Conservation (phyloP, 2,888 invertebrate species). For the Leptogaster cylindrica region DNA sequence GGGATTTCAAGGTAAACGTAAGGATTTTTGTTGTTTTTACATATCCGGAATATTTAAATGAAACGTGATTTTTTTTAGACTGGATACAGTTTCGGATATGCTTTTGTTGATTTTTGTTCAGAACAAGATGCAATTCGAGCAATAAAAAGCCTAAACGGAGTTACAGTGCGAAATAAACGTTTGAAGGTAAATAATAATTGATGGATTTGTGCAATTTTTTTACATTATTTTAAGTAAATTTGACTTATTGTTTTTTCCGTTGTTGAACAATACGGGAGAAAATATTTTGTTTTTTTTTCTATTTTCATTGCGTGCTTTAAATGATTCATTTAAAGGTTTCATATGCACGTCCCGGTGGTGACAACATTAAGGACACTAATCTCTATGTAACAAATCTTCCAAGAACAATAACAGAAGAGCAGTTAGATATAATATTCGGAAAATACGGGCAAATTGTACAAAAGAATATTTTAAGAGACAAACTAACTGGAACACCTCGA, state of each 20-base stretch:
- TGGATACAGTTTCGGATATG: slow-evolving; percentile 95
- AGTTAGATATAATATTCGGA: slow-evolving; percentile 84
- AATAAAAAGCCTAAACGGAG: slow-evolving; percentile 85
- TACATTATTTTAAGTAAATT: too few species aligned
- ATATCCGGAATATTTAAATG: slow-evolving; percentile 11
- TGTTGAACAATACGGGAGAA: too few species aligned
- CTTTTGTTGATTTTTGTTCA: slow-evolving; percentile 89
- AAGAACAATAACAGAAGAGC: slow-evolving; percentile 80
- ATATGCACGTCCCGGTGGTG: slow-evolving; percentile 88
- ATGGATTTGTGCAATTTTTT: too few species aligned
- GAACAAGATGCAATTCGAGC: slow-evolving; percentile 87
- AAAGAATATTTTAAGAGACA: slow-evolving; percentile 88
- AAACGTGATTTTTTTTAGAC: slow-evolving; percentile 66
- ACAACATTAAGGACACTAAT: slow-evolving; percentile 92
- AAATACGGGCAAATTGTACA: slow-evolving; percentile 91
- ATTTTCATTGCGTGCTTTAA: not conserved
- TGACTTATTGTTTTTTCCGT: too few species aligned
- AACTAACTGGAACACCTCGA: slow-evolving; percentile 83
- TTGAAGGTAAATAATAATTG: slow-evolving; percentile 82
- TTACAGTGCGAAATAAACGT: slow-evolving; percentile 87
- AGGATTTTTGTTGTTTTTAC: not conserved
- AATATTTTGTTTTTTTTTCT: not conserved
- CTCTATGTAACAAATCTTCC: slow-evolving; percentile 93
- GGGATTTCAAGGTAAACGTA: slow-evolving; percentile 76
- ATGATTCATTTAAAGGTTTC: slow-evolving; percentile 70